These are phyloP conservation scores for Cordilura impudica DNA, from an alignment of 2,888 invertebrate species.

Conservation along the genomic window DNA sequence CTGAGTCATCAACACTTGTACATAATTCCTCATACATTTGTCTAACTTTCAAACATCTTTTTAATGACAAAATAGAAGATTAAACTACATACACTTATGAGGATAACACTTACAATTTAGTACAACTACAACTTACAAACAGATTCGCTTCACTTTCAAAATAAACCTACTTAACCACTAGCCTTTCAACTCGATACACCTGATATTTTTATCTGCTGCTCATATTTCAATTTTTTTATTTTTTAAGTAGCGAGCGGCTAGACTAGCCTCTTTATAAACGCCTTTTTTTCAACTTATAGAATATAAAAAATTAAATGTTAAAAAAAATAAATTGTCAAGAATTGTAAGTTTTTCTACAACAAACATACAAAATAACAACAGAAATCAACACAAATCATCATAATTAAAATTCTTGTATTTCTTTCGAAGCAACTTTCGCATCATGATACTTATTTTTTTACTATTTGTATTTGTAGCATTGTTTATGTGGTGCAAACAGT, in stretches of 20 bases:
- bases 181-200: conserved; percentile 45
- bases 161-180: conserved; percentile 52
- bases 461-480: background rate
- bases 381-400: conserved; percentile 35
- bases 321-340: conserved; percentile 5
- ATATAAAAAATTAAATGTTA: background rate
- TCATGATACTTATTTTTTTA: too few relatives aligned
- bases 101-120: background rate
- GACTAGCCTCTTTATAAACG: background rate
- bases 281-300: background rate
- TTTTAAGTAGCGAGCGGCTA: conserved; percentile 20
- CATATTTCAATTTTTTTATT: conserved; percentile 49
- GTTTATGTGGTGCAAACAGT: background rate
- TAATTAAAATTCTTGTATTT: conserved; percentile 52
- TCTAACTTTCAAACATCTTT: conserved; percentile 14
- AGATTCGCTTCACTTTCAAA: conserved; percentile 50
- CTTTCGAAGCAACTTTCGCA: conserved; percentile 40
- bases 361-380: background rate
- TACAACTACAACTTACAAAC: too few relatives aligned
- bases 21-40: background rate
- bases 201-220: conserved; percentile 40
- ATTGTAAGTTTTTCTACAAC: conserved; percentile 21
- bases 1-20: conserved; percentile 13
- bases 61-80: too few relatives aligned
- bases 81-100: background rate